Conservation (phyloP, 2,888 invertebrate genomes). For the Philereme vetulata region DNA sequence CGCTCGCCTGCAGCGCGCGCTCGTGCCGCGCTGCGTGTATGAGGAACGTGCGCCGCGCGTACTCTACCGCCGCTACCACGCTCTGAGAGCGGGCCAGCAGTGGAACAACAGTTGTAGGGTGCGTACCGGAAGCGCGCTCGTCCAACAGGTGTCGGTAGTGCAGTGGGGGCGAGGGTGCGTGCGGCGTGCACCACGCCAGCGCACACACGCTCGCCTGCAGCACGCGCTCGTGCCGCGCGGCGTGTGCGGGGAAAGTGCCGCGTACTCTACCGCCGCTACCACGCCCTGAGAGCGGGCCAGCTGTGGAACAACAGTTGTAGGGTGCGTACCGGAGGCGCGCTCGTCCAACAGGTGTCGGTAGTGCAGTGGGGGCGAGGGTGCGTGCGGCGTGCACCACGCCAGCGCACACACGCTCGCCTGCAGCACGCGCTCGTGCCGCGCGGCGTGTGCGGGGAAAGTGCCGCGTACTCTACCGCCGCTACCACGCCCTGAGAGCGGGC, state of each 20-base stretch:
- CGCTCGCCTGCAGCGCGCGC: slow-evolving; percentile 71
- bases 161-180: slow-evolving; percentile 60
- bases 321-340: slow-evolving; percentile 55
- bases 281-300: slow-evolving; percentile 83
- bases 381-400: slow-evolving; percentile 69
- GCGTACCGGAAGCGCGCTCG: slow-evolving; percentile 58
- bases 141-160: slow-evolving; percentile 67
- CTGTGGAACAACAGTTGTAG: slow-evolving; percentile 41
- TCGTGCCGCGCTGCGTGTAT: slow-evolving; percentile 81
- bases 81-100: slow-evolving; percentile 74
- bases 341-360: slow-evolving; percentile 68
- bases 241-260: slow-evolving; percentile 90
- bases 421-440: slow-evolving; percentile 74
- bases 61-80: slow-evolving; percentile 93
- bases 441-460: slow-evolving; percentile 88
- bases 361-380: slow-evolving; percentile 59
- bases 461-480: slow-evolving; percentile 94
- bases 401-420: slow-evolving; percentile 78
- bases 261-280: slow-evolving; percentile 93
- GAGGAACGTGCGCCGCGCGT: slow-evolving; percentile 92
- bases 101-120: background rate
- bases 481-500: slow-evolving; percentile 85
- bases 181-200: slow-evolving; percentile 72
- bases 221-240: slow-evolving; percentile 73
- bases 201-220: slow-evolving; percentile 76